Evolutionary conservation across 1,140 invertebrate genomes (phyloP).

Genomic region (Eciton burchellii): DNA sequence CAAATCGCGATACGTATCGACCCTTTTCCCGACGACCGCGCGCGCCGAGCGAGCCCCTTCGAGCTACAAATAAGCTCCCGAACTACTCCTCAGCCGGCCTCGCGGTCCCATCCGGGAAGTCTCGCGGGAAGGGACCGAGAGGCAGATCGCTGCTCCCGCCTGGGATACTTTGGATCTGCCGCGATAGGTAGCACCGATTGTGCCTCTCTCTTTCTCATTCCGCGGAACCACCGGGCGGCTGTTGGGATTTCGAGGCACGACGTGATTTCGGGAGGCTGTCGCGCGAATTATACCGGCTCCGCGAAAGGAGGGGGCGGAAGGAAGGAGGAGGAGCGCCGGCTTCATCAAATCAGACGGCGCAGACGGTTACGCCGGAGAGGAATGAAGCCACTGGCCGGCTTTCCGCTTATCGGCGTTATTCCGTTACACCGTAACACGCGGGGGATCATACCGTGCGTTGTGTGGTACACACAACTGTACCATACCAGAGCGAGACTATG

Average conservation of each 20-base stretch:
- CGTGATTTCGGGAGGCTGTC: conserved; percentile 28
- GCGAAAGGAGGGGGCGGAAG: background rate
- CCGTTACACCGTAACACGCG: background rate
- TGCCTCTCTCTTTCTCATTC: conserved; percentile 28
- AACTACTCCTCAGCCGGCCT: conserved; percentile 70
- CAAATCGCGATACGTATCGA: conserved; percentile 81
- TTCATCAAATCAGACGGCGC: background rate
- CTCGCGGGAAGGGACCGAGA: background rate
- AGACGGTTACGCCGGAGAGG: background rate
- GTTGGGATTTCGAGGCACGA: conserved; percentile 32
- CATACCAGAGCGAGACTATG: too few relatives aligned
- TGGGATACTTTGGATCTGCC: conserved; percentile 34
- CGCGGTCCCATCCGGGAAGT: conserved; percentile 50
- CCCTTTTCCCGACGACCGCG: conserved; percentile 69
- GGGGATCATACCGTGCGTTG: too few relatives aligned
- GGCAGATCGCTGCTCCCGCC: conserved; percentile 29
- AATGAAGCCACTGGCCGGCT: background rate
- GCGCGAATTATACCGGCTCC: conserved; percentile 32
- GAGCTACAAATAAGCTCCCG: conserved; percentile 76
- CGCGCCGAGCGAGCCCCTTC: conserved; percentile 57
- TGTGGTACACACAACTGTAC: too few relatives aligned
- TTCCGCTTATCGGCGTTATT: background rate
- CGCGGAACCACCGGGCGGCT: background rate
- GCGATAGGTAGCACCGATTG: conserved; percentile 56
- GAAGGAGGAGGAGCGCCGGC: background rate